Evolutionary conservation across 2,888 invertebrate species (phyloP).

Genomic region (Ophraella communa): DNA sequence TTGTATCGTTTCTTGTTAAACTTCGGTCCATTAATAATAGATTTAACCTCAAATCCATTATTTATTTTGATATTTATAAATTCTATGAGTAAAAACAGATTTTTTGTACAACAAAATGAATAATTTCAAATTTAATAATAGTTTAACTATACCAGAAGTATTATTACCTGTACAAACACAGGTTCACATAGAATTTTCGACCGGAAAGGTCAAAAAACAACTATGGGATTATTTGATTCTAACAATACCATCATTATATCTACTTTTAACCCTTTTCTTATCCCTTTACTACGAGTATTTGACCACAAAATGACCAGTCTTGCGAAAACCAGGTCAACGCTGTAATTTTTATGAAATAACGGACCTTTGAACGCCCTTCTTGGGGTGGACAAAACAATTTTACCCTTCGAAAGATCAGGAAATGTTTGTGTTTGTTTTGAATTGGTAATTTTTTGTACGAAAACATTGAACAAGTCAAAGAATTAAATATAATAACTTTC

Average conservation of each 20-base stretch:
- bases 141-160: too few relatives aligned
- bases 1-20: background rate
- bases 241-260: slow-evolving; percentile 2
- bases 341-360: background rate
- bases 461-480: background rate
- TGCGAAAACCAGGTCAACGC: background rate
- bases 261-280: background rate
- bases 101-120: too few relatives aligned
- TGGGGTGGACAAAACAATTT: background rate
- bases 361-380: background rate
- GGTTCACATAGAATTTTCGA: background rate
- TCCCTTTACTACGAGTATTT: background rate
- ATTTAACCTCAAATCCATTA: too few relatives aligned
- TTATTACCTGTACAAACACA: too few relatives aligned
- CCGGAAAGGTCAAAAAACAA: background rate
- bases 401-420: background rate
- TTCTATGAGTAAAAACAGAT: too few relatives aligned
- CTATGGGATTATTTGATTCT: background rate
- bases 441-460: background rate
- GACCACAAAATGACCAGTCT: slow-evolving; percentile 1
- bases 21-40: too few relatives aligned
- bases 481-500: too few relatives aligned
- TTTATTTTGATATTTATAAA: too few relatives aligned
- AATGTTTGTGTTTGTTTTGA: background rate
- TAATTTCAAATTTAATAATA: too few relatives aligned